phyloP scores from a whole-genome alignment of 2,113 vertebrate genomes.

The Spermophilus dauricus region DNA sequence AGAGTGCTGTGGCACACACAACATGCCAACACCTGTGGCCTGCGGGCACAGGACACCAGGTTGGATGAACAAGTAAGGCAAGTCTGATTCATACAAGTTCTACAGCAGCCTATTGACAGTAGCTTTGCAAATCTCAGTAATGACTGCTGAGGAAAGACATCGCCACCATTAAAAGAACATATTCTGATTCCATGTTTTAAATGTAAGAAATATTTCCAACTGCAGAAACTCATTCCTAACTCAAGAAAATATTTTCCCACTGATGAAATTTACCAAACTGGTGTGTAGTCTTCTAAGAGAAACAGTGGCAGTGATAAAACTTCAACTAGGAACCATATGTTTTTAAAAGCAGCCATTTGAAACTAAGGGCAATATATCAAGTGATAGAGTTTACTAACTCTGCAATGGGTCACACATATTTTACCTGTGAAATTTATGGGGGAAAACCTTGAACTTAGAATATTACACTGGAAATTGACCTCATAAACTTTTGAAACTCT shows the following conservation, averaged over 20 bases:
- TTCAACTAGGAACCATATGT: slow-evolving; percentile 67
- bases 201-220: slow-evolving; percentile 58
- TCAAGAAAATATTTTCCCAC: slow-evolving; percentile 72
- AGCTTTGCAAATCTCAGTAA: not conserved
- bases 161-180: not conserved
- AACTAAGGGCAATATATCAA: not conserved
- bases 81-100: not conserved
- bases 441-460: not conserved
- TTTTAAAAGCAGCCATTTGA: slow-evolving; percentile 37
- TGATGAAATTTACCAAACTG: slow-evolving; percentile 66
- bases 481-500: not conserved
- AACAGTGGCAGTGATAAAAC: slow-evolving; percentile 46
- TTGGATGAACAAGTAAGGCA: not conserved
- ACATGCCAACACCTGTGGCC: not conserved
- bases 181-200: slow-evolving; percentile 33
- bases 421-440: not conserved
- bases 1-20: not conserved
- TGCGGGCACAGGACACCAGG: not conserved
- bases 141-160: not conserved
- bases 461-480: not conserved
- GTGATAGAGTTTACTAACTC: not conserved
- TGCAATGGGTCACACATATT: not conserved
- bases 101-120: not conserved
- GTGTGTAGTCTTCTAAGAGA: slow-evolving; percentile 61
- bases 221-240: slow-evolving; percentile 50